phyloP scores from a whole-genome alignment of 2,797 vertebrate genomes.

The Tolypeutes matacus region DNA sequence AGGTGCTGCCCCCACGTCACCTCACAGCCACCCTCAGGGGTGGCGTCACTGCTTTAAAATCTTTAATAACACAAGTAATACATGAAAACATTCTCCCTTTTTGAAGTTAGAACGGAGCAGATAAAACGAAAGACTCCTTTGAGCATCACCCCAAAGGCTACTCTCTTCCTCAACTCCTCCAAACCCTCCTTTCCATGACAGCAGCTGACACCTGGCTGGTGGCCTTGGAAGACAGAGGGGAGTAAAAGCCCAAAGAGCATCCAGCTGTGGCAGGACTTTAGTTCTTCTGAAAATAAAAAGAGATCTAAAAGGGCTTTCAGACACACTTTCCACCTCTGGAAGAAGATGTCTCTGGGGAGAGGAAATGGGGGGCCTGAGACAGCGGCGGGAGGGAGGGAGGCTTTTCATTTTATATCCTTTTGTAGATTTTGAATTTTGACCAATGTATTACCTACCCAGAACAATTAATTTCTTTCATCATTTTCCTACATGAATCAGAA shows the following conservation, averaged over 20 bases:
- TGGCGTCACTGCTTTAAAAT: background rate
- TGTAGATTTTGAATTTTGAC: background rate
- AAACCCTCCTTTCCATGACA: background rate
- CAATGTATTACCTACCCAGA: background rate
- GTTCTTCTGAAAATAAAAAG: background rate
- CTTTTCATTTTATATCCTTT: background rate
- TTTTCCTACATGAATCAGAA: background rate
- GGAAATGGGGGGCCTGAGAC: background rate
- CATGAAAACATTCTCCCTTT: background rate
- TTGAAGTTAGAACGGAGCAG: background rate
- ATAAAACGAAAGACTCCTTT: background rate
- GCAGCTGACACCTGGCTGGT: conserved; percentile 15
- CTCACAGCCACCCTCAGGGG: background rate
- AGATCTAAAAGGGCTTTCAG: background rate
- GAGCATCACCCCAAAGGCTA: background rate
- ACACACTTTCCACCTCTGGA: background rate
- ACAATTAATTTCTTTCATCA: background rate
- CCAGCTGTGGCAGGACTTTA: background rate
- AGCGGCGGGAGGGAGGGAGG: background rate
- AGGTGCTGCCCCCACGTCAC: accelerated
- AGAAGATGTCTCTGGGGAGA: background rate
- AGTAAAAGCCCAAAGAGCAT: background rate
- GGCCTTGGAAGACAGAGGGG: background rate
- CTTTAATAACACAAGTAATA: background rate
- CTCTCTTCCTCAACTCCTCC: background rate